phyloP scores from a whole-genome alignment of 2,888 invertebrate species.

The Chymomyza amoena region DNA sequence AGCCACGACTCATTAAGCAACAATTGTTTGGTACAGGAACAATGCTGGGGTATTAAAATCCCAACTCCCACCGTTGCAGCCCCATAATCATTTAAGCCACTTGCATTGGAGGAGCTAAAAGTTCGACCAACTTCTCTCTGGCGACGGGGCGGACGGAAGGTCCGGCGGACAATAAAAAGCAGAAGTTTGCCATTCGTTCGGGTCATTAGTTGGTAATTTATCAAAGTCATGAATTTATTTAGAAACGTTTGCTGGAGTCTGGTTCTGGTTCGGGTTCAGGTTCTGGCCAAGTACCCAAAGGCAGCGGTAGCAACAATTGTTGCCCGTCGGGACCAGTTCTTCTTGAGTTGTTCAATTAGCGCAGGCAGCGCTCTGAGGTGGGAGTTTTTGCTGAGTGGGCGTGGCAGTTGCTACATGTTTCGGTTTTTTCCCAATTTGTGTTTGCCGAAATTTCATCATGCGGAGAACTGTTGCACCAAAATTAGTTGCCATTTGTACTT shows the following conservation, averaged over 20 bases:
- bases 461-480: background rate
- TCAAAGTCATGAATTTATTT: conserved; percentile 69
- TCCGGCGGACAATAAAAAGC: conserved; percentile 34
- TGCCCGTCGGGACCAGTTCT: background rate
- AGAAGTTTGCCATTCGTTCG: conserved; percentile 63
- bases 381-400: too few species aligned
- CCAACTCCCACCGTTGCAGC: background rate
- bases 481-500: background rate
- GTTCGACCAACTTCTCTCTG: conserved; percentile 36
- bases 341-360: background rate
- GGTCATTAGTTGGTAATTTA: conserved; percentile 70
- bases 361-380: background rate
- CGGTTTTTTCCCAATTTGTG: conserved; percentile 26
- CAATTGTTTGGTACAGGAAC: conserved; percentile 48
- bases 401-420: background rate
- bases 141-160: conserved; percentile 15
- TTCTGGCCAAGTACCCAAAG: background rate
- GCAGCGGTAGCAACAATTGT: background rate
- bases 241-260: background rate
- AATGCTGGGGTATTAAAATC: background rate
- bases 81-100: conserved; percentile 12
- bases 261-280: too few species aligned
- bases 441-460: conserved; percentile 17
- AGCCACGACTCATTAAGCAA: conserved; percentile 62
- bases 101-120: conserved; percentile 36